phyloP scores from a whole-genome alignment of 2,888 invertebrate species.

The Epinotia nisella region DNA sequence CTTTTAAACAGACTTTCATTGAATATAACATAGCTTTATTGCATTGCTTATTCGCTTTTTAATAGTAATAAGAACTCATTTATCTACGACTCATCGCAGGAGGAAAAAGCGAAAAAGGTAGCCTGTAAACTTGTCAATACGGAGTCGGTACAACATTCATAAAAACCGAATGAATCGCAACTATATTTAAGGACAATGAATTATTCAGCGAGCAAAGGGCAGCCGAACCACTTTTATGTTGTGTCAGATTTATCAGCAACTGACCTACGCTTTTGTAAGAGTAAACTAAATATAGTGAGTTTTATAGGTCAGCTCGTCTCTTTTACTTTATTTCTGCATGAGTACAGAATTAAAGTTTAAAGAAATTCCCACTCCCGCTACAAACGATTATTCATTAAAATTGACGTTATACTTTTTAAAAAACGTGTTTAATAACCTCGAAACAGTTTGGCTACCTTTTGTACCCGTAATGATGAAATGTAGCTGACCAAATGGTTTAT shows the following conservation, averaged over 20 bases:
- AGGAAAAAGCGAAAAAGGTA: neutral
- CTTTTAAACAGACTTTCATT: too few relatives aligned
- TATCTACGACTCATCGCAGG: neutral
- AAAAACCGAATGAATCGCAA: constrained; percentile 65
- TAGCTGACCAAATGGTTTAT: neutral
- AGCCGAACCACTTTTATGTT: constrained; percentile 56
- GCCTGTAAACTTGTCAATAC: constrained; percentile 1
- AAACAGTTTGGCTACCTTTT: neutral
- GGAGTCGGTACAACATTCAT: constrained; percentile 50
- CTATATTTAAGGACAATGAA: constrained; percentile 63
- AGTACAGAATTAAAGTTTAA: neutral
- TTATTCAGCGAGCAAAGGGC: constrained; percentile 61
- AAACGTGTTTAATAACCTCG: neutral
- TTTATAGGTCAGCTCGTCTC: constrained; percentile 5
- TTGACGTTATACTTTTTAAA: neutral
- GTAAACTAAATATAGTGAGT: constrained; percentile 41
- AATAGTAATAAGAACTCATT: neutral
- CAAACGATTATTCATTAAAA: too few relatives aligned
- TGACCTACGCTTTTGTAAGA: constrained; percentile 49
- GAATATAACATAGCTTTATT: too few relatives aligned
- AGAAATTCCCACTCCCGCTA: too few relatives aligned
- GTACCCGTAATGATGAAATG: neutral
- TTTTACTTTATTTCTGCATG: constrained; percentile 10
- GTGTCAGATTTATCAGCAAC: constrained; percentile 62
- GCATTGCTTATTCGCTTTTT: too few relatives aligned